phyloP scores from a whole-genome alignment of 2,797 vertebrate species.

The Kryptopterus vitreolus region DNA sequence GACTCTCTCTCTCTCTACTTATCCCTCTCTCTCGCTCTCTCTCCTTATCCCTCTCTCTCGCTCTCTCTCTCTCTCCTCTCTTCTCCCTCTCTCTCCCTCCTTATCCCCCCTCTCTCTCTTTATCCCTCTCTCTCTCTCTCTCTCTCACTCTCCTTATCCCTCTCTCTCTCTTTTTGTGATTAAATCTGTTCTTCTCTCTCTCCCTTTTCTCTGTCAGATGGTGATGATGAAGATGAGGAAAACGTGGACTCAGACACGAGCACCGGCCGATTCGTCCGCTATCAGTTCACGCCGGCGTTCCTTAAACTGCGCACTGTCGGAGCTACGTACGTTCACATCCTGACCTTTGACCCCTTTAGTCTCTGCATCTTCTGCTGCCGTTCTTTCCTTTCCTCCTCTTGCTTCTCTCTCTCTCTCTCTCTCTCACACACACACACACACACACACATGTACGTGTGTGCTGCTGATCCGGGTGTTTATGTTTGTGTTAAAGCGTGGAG shows the following conservation, averaged over 20 bases:
- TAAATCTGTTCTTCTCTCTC: background rate
- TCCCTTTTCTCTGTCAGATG: conserved; percentile 68
- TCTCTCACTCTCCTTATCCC: conserved; percentile 51
- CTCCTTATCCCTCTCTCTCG: no score
- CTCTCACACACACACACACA: no score
- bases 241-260: conserved; percentile 80
- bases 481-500: conserved; percentile 81
- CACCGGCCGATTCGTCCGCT: conserved; percentile 93
- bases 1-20: no score
- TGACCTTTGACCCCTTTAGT: no score
- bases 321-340: conserved; percentile 83
- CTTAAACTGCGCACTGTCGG: conserved; percentile 92
- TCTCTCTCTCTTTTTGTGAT: background rate
- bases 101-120: no score
- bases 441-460: no score
- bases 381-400: no score
- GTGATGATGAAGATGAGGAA: conserved; percentile 80
- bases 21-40: no score
- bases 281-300: conserved; percentile 97
- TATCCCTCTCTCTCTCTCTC: background rate
- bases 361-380: background rate
- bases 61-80: no score
- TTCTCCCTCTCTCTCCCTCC: no score
- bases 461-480: conserved; percentile 59
- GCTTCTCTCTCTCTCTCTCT: no score